These are phyloP conservation scores for Nemotelus pantherinus DNA, from an alignment of 2,888 invertebrate species.

Conservation along the genomic window DNA sequence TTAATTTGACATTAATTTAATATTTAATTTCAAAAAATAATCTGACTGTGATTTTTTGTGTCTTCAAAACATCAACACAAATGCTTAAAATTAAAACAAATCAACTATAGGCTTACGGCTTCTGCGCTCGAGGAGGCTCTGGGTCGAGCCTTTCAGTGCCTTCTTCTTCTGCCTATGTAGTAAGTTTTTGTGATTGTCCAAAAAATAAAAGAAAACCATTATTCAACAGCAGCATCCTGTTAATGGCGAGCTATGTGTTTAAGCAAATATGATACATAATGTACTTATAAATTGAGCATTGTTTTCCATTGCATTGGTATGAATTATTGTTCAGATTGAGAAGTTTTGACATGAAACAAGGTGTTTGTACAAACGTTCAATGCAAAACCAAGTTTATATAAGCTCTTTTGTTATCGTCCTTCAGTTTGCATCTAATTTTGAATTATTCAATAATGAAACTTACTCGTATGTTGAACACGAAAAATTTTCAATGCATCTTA, in stretches of 20 bases:
- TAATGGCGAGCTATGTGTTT: slow-evolving; percentile 24
- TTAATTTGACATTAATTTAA: background rate
- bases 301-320: slow-evolving; percentile 12
- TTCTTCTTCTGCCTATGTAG: slow-evolving; percentile 75
- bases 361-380: background rate
- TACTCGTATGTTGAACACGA: too few relatives aligned
- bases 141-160: slow-evolving; percentile 88
- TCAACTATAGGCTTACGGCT: slow-evolving; percentile 69
- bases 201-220: slow-evolving; percentile 16
- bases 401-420: background rate
- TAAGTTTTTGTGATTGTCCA: slow-evolving; percentile 67
- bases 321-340: background rate
- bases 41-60: slow-evolving; percentile 1
- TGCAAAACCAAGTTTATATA: background rate
- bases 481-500: too few relatives aligned
- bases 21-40: background rate
- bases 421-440: background rate
- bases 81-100: slow-evolving; percentile 30
- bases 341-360: slow-evolving; percentile 24
- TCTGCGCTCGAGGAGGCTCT: slow-evolving; percentile 74
- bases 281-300: background rate
- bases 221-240: slow-evolving; percentile 29
- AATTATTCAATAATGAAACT: too few relatives aligned
- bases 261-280: slow-evolving; percentile 12
- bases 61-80: background rate